A percentile compares a stretch with the other conserved stretches of the same genome.
phyloP scores from a whole-genome alignment of 2,113 vertebrate species.

The Boulengeromyrus knoepffleri region DNA sequence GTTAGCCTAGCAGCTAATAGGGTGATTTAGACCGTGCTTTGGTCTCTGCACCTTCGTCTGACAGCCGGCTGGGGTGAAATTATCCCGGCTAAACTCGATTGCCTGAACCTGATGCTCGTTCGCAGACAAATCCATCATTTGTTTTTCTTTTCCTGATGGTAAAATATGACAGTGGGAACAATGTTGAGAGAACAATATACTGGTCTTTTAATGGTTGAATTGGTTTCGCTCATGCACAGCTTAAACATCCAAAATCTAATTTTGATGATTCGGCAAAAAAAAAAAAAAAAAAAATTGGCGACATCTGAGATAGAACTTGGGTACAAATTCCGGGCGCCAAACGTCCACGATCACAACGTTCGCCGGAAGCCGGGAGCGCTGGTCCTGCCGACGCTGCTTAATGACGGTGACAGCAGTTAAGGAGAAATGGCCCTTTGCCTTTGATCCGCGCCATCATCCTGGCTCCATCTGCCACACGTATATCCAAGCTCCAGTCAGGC shows the following conservation, averaged over 20 bases:
- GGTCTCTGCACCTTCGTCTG: background rate
- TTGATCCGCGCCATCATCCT: slow-evolving; percentile 85
- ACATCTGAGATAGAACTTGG: background rate
- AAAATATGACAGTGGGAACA: background rate
- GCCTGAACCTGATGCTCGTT: background rate
- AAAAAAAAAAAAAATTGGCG: background rate
- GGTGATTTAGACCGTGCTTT: background rate
- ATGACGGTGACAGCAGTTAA: slow-evolving; percentile 67
- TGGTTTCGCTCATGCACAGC: background rate
- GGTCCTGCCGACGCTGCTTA: slow-evolving; percentile 62
- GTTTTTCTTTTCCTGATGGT: background rate
- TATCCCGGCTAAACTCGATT: background rate
- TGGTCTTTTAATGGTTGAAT: background rate
- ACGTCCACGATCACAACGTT: background rate
- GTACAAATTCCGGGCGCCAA: background rate
- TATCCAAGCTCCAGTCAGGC: slow-evolving; percentile 99
- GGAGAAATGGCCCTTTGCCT: slow-evolving; percentile 85
- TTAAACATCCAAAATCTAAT: background rate
- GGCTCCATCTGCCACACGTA: slow-evolving; percentile 99
- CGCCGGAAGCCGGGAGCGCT: background rate
- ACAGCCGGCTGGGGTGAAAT: background rate
- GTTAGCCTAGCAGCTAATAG: background rate
- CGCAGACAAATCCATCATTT: background rate
- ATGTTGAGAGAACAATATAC: background rate
- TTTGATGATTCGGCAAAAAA: background rate